Conservation (phyloP, 2,113 vertebrate species). For the Lucifuga dentata region DNA sequence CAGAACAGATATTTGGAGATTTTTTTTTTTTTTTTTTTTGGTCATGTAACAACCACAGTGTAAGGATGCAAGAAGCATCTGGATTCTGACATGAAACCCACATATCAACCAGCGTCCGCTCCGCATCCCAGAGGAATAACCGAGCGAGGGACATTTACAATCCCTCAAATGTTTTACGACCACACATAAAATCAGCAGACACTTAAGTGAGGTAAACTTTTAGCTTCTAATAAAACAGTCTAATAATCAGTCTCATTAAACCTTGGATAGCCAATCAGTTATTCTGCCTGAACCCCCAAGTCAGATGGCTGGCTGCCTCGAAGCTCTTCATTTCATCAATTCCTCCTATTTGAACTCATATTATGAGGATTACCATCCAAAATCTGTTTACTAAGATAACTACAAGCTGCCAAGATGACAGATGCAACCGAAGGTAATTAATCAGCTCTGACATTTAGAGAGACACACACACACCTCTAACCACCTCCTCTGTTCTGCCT, state of each 20-base stretch:
- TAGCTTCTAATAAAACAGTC: background rate
- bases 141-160: background rate
- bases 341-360: conserved; percentile 41
- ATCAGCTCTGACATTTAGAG: conserved; percentile 56
- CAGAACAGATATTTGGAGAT: background rate
- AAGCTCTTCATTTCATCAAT: conserved; percentile 44
- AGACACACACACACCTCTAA: conserved; percentile 44
- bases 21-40: too few relatives aligned
- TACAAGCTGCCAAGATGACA: conserved; percentile 58
- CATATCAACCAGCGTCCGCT: background rate
- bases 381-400: conserved; percentile 50
- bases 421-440: conserved; percentile 59
- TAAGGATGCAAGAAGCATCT: background rate
- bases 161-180: too few relatives aligned
- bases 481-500: conserved; percentile 11
- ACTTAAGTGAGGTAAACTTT: background rate
- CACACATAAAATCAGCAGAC: too few relatives aligned
- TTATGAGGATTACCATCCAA: conserved; percentile 50
- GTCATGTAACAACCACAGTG: background rate
- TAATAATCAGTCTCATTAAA: background rate
- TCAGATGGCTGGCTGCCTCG: conserved; percentile 19
- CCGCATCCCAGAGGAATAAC: too few relatives aligned
- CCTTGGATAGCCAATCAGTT: conserved; percentile 1
- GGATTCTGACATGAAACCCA: conserved; percentile 3
- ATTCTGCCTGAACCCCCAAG: conserved; percentile 16